Base-by-base conservation (phyloP, 92 coral and sea anemone species). In the Montipora capitata region DNA sequence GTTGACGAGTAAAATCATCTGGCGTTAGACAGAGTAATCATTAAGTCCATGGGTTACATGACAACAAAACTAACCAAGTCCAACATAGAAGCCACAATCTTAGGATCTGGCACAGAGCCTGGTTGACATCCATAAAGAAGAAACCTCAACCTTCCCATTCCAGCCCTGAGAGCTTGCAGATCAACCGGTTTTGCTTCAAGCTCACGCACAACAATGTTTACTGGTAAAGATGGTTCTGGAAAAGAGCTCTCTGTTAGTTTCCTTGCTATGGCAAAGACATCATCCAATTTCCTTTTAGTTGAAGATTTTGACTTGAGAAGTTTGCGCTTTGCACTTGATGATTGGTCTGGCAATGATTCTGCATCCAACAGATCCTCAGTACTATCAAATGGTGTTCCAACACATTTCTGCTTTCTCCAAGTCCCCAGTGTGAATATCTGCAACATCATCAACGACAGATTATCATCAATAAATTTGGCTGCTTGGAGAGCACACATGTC, bases 31-130 rank as follows among this genome's bases (percentile, higher is more conserved):
- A 27, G 35, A 27, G 35, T 27, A 27, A 27, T 27, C 35, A 0
- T 27, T 27, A 27, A 27, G 35, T 27, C 35, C 35, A 27, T 27
- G 35, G 35, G 35, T 27, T 27, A 43, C 11, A 15, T 3, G 13
- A 73, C 18, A 48, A 7, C 7, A 1, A 13, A 79, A 68, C 98
- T 80, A 42, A 98, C 99, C 99, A 98, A 72, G 71, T 98, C 99
- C 83, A 98, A 77, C 96, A 98, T 98, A n/a, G 99, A 94, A n/a
- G 99, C 99, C 16, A 98, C 94, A 65, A 98, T 96, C 76, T 94
- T 93, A 14, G 99, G 98, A 80, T 96, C 98, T 20, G 99, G 99
- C 0, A 98, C 98, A 81, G 95, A 90, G 35, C 99, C 99, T 5
- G 99, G 99, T 65, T 96, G 96, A 20, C 93, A 86, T 5, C 96